Percentiles rank a stretch among this genome's conserved stretches.
Evolutionary conservation across 2,888 invertebrate species (phyloP).

Genomic region (Heteromyza rotundicornis): DNA sequence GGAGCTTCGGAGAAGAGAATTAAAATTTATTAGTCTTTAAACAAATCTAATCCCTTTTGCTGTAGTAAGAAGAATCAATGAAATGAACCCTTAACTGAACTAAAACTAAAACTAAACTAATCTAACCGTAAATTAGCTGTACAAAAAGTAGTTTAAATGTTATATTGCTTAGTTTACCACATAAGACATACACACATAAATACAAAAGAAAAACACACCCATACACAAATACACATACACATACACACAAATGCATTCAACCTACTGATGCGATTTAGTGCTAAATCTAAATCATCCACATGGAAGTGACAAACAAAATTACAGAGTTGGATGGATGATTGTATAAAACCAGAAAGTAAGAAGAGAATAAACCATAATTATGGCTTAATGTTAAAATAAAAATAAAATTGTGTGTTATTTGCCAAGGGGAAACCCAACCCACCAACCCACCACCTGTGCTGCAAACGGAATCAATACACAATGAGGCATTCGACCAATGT

Average conservation of each 20-base stretch:
- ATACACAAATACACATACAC: conserved; percentile 9
- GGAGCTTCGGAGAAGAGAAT: no score
- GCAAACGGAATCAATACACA: no score
- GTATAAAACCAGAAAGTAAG: conserved; percentile 24
- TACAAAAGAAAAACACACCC: conserved; percentile 9
- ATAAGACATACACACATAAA: neutral
- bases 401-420: neutral
- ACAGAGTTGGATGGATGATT: conserved; percentile 30
- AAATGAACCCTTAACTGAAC: conserved; percentile 36
- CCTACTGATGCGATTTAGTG: no score
- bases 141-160: conserved; percentile 46
- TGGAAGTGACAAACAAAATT: conserved; percentile 28
- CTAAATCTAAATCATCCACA: conserved; percentile 15
- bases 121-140: conserved; percentile 46
- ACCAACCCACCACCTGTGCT: no score
- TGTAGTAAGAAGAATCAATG: no score
- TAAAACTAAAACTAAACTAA: conserved; percentile 15
- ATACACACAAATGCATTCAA: conserved; percentile 15
- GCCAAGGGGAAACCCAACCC: no score
- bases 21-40: no score
- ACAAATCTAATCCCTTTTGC: no score
- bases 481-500: no score
- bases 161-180: conserved; percentile 13
- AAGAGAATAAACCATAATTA: conserved; percentile 47
- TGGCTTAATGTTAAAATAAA: conserved; percentile 45